phyloP scores from a whole-genome alignment of 2,888 invertebrate genomes.

The Chalcis sispes region DNA sequence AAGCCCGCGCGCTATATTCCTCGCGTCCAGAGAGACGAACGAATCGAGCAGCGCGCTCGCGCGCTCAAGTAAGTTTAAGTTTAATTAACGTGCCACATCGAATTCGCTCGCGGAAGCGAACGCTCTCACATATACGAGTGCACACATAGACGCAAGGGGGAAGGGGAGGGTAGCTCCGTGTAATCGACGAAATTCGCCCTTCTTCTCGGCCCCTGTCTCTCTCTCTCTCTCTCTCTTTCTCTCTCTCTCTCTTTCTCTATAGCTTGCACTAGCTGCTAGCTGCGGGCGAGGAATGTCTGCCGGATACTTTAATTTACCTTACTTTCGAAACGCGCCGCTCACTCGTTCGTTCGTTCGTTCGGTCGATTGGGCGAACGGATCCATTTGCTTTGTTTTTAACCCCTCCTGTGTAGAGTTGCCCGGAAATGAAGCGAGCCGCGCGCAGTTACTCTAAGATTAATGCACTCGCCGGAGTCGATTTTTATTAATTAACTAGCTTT shows the following conservation, averaged over 20 bases:
- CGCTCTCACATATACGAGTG: no score
- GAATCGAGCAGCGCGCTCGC: constrained; percentile 60
- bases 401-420: neutral
- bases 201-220: neutral
- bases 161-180: neutral
- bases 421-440: constrained; percentile 35
- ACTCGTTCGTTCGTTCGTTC: no score
- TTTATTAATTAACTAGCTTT: constrained; percentile 41
- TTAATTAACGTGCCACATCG: constrained; percentile 72
- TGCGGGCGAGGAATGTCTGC: neutral
- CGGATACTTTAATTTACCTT: constrained; percentile 56
- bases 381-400: constrained; percentile 46
- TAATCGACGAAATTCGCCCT: no score
- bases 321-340: constrained; percentile 28
- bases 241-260: constrained; percentile 2
- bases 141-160: no score
- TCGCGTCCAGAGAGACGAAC: constrained; percentile 37
- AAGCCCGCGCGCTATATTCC: neutral
- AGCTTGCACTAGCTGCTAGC: neutral
- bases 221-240: neutral
- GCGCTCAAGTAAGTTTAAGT: constrained; percentile 71
- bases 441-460: constrained; percentile 12
- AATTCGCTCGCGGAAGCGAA: constrained; percentile 56
- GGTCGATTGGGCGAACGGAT: no score
- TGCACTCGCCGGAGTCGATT: constrained; percentile 18